These are phyloP conservation scores for Apoda limacodes DNA, from an alignment of 2,888 invertebrate species.

Conservation along the genomic window DNA sequence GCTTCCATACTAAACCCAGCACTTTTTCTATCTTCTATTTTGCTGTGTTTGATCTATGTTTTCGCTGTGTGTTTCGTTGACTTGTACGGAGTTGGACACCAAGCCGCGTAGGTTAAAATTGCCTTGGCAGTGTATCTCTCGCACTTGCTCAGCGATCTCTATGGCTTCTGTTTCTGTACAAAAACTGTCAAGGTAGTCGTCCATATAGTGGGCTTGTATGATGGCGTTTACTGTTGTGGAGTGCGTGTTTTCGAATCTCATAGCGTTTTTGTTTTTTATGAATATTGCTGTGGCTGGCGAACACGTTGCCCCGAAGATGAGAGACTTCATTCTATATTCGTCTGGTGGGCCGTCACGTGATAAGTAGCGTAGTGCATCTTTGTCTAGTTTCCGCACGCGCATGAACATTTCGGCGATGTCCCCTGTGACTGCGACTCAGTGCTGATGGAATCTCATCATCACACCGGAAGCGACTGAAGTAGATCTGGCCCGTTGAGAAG, in stretches of 20 bases:
- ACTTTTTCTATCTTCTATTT: slow-evolving; percentile 8
- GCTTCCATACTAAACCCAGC: slow-evolving; percentile 6
- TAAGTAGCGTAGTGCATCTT: slow-evolving; percentile 3
- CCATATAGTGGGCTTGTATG: slow-evolving; percentile 5
- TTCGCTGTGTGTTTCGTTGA: too few relatives aligned
- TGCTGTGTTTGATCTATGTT: too few relatives aligned
- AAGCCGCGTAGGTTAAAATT: not conserved
- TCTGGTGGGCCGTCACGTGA: slow-evolving; percentile 4
- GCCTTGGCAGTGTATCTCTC: not conserved
- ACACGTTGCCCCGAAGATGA: slow-evolving; percentile 16
- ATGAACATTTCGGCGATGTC: slow-evolving; percentile 1
- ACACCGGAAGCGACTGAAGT: slow-evolving; percentile 14
- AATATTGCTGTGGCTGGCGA: slow-evolving; percentile 15
- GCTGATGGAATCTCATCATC: not conserved
- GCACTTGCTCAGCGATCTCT: not conserved
- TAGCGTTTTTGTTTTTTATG: slow-evolving; percentile 15
- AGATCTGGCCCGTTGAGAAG: slow-evolving; percentile 18
- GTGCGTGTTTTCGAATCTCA: slow-evolving; percentile 3
- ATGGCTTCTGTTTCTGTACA: slow-evolving; percentile 5
- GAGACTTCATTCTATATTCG: slow-evolving; percentile 16
- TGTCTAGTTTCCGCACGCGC: not conserved
- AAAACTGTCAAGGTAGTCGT: slow-evolving; percentile 6
- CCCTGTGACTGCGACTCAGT: not conserved
- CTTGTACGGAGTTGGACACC: not conserved
- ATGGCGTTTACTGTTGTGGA: too few relatives aligned